These are phyloP conservation scores for Pocillopora damicornis DNA, from an alignment of 64 coral and sea anemone genomes.

Conservation along the genomic window DNA sequence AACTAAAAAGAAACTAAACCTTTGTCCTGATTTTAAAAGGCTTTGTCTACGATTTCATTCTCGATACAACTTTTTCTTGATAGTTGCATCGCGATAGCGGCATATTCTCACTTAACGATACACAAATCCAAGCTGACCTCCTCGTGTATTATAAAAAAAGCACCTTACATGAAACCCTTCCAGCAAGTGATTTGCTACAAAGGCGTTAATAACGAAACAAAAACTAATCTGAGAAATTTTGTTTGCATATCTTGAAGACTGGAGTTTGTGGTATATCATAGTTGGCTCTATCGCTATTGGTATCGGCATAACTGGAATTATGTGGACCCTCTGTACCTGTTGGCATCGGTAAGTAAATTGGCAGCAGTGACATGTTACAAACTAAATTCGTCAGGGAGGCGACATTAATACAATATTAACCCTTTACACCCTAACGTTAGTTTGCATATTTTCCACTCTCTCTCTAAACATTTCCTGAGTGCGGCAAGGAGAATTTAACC, in stretches of 20 bases:
- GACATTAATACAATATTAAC: too few relatives aligned
- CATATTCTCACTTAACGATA: too few relatives aligned
- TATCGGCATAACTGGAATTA: constrained; percentile 76
- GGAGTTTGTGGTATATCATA: constrained; percentile 92
- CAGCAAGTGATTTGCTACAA: background rate
- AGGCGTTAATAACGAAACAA: background rate
- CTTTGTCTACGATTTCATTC: too few relatives aligned
- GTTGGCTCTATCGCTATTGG: constrained; percentile 91
- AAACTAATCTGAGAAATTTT: background rate
- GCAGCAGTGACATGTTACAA: background rate
- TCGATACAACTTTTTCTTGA: background rate
- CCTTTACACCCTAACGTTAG: too few relatives aligned
- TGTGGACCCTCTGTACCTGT: constrained; percentile 83
- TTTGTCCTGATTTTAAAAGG: background rate
- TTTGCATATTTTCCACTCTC: too few relatives aligned
- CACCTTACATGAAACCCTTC: background rate
- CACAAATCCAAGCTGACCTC: too few relatives aligned
- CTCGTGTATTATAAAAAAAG: too few relatives aligned
- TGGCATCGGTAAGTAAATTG: constrained; percentile 56
- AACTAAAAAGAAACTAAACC: background rate
- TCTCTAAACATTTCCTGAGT: too few relatives aligned
- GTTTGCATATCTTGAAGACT: constrained; percentile 54
- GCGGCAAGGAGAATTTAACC: too few relatives aligned
- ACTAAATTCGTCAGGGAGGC: too few relatives aligned
- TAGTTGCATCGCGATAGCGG: too few relatives aligned